Base-by-base conservation (phyloP, 2,888 invertebrate genomes). In the Ichneumoninae sp. region DNA sequence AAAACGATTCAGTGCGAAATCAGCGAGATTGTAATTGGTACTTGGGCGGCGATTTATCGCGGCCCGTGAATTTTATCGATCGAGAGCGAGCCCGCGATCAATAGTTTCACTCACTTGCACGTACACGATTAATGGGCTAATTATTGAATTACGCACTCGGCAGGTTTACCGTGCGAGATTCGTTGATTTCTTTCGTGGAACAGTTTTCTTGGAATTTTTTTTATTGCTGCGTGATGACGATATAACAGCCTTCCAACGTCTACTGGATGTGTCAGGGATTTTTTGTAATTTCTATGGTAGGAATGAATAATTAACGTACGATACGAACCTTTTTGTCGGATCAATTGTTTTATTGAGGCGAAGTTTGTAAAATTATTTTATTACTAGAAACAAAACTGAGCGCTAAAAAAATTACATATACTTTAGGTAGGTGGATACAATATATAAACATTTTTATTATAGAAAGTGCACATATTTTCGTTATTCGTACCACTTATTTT, bases 131-230 rank as follows among this genome's bases (percentile, higher is more conserved):
- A 57, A 68, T 68, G 57, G 16, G 36, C 44, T 52, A 57, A 68
- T 77, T 57, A 77, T 16, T 70, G 36, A 66, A 44, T 66, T 1
- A 36, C 66, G 40, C 66, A 36, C 66, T 66, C 66, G 19, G 36
- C 66, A 44, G 19, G 44, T 44, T 36, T 19, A 66, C 19, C 52
- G 44, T 19, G 66, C 50, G 33, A 52, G 50, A 33, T 26, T 22
- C 50, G 36, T 26, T 36, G 52, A n/a, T 66, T 66, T 36, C 22
- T 13, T 26, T 76, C 26, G 36, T 36, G 0, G 66, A 57, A 2
- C 66, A 57, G 7, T 30, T 76, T 57, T 30, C 74, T 47, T 19
- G 63, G 57, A 63, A 74, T 33, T 47, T 74, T 7, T 57, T 70
- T 22, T 7, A 40, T 57, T 13, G 22, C 71, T 57, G 36, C 13